Base-by-base conservation (phyloP, 2,797 vertebrate genomes). In the Sebastes elongatus region DNA sequence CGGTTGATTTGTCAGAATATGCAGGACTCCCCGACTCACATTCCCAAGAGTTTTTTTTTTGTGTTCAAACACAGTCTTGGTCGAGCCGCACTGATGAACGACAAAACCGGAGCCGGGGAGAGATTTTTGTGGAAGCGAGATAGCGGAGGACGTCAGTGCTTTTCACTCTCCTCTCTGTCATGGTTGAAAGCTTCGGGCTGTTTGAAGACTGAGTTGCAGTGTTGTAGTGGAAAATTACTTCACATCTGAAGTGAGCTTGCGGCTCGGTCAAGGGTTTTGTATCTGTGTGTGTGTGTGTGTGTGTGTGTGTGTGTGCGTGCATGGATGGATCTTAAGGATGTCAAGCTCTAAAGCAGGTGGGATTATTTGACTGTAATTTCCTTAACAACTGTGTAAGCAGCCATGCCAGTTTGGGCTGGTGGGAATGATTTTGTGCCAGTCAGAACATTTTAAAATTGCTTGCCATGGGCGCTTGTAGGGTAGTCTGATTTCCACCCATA, bases 221-320 rank as follows among this genome's bases (percentile, higher is more conserved):
- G 82, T 82, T 91, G 85, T 86, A 81, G 83, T 81, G 71, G 82
- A 86, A 91, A 92, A 90, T 82, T 33, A 87, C 66, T 84, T 76
- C 65, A 81, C 68, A 76, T 90, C 82, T 90, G 70, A 87, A 90
- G 71, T 69, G 73, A 84, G 79, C 81, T 76, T 1, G 13, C 28
- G 32, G 73, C 65, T 80, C 28, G 60, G 88, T 86, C 82, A 85
- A 61, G 62, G 74, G 69, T 59, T 76, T 79, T 78, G 56, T 68
- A 14, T 81, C 9, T 55, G 5, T 20, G 3, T 56, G 64, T 59
- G 7, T 46, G 56, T 85, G 23, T 56, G 64, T 59, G 7, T 46
- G 56, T 85, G 23, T 14, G 27, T 27, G 23, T 25, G 16, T 25
- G 64, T 30, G 46, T 18, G 16, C 53, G 14, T 65, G 65, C 20